Base-by-base conservation (phyloP, 23 tunicate species). In the Diplosoma virens region DNA sequence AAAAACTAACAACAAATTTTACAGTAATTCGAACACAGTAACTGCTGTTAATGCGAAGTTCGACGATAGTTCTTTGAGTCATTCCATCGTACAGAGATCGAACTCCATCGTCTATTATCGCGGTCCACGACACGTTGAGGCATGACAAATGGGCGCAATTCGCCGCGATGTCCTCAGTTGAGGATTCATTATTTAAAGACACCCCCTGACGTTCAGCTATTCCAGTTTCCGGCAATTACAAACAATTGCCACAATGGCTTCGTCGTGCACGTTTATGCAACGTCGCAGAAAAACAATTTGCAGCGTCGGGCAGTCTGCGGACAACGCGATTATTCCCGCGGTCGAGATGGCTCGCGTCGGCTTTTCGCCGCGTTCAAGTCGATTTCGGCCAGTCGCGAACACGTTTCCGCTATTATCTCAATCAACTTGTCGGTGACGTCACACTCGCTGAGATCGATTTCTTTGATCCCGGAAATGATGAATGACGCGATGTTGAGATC, bases 281-380 rank as follows among this genome's bases (percentile, higher is more conserved):
- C 96, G 58, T 6, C 96, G 63, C 37, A 82, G 52, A 37, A 56
- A 89, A 21, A 89, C 81, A 26, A 66, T 66, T 7, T 63, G 84
- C 52, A 89, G 87, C 26, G 11, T 7, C 28, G 30, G 35, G 67
- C 96, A 89, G 17, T 76, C 73, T 71, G 53, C 45, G 0, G 84
- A 80, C 22, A 83, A 21, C 22, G 59, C 32, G 20, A 60, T 47
- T 9, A 89, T 50, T 1, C 96, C 96, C 1, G 17, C 58, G 28
- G 80, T n/a, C n/a, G 29, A 2, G 96, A 59, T n/a, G 78, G 48
- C 25, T 45, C 52, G 2, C 48, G 41, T 61, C 87, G 53, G 55
- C 82, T 80, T 52, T 89, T 82, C 25, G 81, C 35, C 1, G 96
- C 74, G 55, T 89, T 82, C 35, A 89, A 71, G 58, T 89, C 96